These are phyloP conservation scores for Tigriopus californicus DNA, from an alignment of 2,888 invertebrate genomes.

Conservation along the genomic window DNA sequence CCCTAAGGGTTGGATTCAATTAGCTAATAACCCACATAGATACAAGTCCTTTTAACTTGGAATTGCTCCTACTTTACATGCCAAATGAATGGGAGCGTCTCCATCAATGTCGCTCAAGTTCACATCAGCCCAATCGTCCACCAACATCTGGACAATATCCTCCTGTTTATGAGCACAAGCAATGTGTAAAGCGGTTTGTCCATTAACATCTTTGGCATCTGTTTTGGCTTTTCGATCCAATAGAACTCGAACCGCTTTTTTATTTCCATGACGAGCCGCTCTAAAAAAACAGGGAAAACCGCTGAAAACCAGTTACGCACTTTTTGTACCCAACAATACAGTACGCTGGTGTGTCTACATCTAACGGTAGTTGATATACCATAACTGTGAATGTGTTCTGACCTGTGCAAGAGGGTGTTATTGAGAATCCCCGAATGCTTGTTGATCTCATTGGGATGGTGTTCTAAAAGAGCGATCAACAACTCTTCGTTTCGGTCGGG, in stretches of 20 bases:
- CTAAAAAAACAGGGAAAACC: background rate
- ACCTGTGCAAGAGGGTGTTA: constrained; percentile 3
- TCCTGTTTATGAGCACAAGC: background rate
- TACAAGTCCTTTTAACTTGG: too few species aligned
- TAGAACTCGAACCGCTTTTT: background rate
- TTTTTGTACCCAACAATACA: too few species aligned
- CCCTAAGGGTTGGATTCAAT: too few species aligned
- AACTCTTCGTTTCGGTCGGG: background rate
- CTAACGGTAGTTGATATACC: background rate
- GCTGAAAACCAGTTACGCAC: too few species aligned
- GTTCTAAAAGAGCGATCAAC: background rate
- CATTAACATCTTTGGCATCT: background rate
- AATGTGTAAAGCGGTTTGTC: background rate
- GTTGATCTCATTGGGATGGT: background rate
- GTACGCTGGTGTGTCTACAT: too few species aligned
- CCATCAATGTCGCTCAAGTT: background rate
- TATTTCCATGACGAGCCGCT: background rate
- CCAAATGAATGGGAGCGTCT: background rate
- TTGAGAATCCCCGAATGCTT: background rate
- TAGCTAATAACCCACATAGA: too few species aligned
- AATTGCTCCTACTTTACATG: background rate
- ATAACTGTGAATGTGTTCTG: background rate
- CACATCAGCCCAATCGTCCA: background rate
- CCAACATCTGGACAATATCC: background rate
- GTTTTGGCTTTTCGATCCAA: background rate